Conservation (phyloP, 2,888 invertebrate species). For the Strigamia maritima region DNA sequence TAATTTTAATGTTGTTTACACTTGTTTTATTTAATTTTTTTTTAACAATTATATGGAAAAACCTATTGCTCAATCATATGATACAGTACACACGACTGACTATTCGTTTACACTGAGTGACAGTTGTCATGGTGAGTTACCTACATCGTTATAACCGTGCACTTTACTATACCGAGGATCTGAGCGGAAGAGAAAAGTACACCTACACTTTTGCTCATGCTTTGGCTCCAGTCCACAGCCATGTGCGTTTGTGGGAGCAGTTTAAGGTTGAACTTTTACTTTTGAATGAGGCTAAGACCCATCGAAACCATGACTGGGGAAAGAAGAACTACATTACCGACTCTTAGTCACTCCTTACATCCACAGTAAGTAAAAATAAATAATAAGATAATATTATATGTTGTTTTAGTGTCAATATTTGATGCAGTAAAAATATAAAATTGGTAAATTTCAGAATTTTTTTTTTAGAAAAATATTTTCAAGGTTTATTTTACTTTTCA, state of each 20-base stretch:
- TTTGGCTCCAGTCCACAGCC: constrained; percentile 29
- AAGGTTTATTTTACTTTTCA: no score
- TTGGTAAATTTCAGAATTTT: no score
- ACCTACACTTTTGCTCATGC: constrained; percentile 13
- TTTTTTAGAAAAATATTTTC: no score
- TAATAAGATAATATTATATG: neutral
- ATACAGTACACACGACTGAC: constrained; percentile 7
- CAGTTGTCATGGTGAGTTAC: constrained; percentile 26
- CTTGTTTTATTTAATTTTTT: no score
- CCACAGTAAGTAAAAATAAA: neutral
- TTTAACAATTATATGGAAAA: neutral
- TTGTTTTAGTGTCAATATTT: neutral
- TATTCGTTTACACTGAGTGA: constrained; percentile 27
- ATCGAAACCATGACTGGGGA: neutral
- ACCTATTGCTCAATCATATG: constrained; percentile 11
- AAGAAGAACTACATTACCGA: neutral
- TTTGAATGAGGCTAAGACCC: neutral
- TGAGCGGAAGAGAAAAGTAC: constrained; percentile 1
- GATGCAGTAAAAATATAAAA: no score
- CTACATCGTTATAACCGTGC: neutral
- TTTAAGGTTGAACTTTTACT: neutral
- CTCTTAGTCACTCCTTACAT: neutral
- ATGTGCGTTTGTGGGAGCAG: constrained; percentile 7
- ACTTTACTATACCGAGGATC: neutral
- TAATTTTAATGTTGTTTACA: no score